Conservation (phyloP, 2,797 vertebrate species). For the Buphagus erythrorhynchus region DNA sequence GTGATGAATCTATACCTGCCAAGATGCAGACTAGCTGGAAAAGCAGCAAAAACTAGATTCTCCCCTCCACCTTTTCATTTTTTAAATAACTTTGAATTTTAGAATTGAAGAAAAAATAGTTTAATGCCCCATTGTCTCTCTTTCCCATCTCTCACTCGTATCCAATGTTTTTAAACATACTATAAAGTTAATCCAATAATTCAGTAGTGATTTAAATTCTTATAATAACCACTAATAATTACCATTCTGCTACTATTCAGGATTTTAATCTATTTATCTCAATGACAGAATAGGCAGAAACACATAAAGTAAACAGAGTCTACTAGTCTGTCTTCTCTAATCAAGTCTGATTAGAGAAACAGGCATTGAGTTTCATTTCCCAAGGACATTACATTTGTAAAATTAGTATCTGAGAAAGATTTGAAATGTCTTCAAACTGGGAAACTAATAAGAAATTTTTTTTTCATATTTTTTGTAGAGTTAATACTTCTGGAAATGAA, state of each 20-base stretch:
- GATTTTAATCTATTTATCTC: slow-evolving; percentile 12
- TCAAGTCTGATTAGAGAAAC: background rate
- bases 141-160: background rate
- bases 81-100: background rate
- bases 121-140: background rate
- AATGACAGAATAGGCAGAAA: background rate
- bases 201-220: background rate
- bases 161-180: background rate
- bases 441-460: background rate
- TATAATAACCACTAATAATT: background rate
- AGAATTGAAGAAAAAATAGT: background rate
- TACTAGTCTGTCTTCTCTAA: too few relatives aligned
- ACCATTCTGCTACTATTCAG: background rate
- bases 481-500: slow-evolving; percentile 35
- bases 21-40: background rate
- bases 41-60: background rate
- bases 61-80: fast-evolving
- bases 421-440: slow-evolving; percentile 3
- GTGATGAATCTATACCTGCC: background rate
- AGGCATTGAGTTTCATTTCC: slow-evolving; percentile 7
- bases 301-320: slow-evolving; percentile 10
- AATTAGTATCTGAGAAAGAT: slow-evolving; percentile 23
- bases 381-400: slow-evolving; percentile 10
- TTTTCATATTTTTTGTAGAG: background rate
- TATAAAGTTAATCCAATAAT: background rate